Conservation (phyloP, 2,797 vertebrate genomes). For the Thripadectes ignobilis region DNA sequence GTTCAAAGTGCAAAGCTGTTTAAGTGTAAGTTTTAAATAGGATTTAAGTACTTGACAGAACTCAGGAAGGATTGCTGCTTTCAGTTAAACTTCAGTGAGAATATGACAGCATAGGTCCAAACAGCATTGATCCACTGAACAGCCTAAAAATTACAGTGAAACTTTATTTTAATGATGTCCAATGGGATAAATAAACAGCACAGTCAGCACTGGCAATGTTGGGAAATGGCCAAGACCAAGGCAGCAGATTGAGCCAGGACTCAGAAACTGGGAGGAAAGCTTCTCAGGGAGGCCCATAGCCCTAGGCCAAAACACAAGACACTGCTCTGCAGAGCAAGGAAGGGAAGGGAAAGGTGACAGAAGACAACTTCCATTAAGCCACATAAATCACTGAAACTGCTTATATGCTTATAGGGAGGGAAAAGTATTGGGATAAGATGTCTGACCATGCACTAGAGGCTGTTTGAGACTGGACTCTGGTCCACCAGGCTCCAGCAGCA, state of each 20-base stretch:
- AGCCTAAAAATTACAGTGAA: background rate
- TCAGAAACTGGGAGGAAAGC: background rate
- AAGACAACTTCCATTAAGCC: background rate
- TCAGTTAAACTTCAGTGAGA: background rate
- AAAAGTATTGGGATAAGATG: background rate
- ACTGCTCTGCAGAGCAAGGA: background rate
- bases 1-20: background rate
- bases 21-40: background rate
- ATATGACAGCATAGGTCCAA: background rate
- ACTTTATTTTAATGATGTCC: constrained; percentile 25
- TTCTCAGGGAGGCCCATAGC: background rate
- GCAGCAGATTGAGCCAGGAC: background rate
- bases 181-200: constrained; percentile 16
- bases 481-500: background rate
- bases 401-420: background rate
- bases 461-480: background rate
- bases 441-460: background rate
- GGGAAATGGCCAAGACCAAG: background rate
- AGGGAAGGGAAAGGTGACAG: background rate
- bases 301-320: constrained; percentile 16
- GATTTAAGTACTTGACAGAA: background rate
- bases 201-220: background rate
- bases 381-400: background rate
- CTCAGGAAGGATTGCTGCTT: background rate
- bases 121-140: background rate